Base-by-base conservation (phyloP, 2,888 invertebrate genomes). In the Microctonus brassicae region DNA sequence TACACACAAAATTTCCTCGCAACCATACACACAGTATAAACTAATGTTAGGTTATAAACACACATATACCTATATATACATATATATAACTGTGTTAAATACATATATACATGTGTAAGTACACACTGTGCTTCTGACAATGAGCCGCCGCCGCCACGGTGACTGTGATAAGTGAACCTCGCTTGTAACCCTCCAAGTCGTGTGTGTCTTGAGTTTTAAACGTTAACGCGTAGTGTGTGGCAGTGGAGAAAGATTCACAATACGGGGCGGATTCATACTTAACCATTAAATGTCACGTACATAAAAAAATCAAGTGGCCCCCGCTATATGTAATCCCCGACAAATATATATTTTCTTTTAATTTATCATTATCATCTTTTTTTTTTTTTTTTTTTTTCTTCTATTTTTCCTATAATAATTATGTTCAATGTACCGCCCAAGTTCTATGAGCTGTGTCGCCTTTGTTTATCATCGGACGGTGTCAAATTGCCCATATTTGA, bases 341-440 rank as follows among this genome's bases (percentile, higher is more conserved):
- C 47, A 13, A 26, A 47, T 67, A 57, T 63, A 69, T 71, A n/a
- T 70, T 55, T 63, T 70, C 70, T 70, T 70, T 65, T 72, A 22
- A 42, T 70, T 57, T 29, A 63, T 70, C 58, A 68, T 70, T 64
- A 60, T n/a, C 61, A 55, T 70, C 70, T 70, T 70, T 63, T 63
- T 68, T 70, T 75, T 69, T 67, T 73, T 13, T 64, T 64, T 10
- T 53, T 20, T 53, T 24, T 53, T 53, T 26, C 22, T n/a, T n/a
- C n/a, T n/a, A 22, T 22, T 4, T 10, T 53, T 26, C 22, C 62
- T 69, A 67, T 89, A 89, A 89, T 90, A 93, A 94, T 93, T 92
- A 95, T 95, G 95, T 94, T 93, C 93, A 93, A 93, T 92, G 93
- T 95, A 92, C 95, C 95, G 92, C 93, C 93, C 91, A 95, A 95